These are phyloP conservation scores for Mechanitis mazaeus DNA, from an alignment of 2,888 invertebrate genomes.

Conservation along the genomic window DNA sequence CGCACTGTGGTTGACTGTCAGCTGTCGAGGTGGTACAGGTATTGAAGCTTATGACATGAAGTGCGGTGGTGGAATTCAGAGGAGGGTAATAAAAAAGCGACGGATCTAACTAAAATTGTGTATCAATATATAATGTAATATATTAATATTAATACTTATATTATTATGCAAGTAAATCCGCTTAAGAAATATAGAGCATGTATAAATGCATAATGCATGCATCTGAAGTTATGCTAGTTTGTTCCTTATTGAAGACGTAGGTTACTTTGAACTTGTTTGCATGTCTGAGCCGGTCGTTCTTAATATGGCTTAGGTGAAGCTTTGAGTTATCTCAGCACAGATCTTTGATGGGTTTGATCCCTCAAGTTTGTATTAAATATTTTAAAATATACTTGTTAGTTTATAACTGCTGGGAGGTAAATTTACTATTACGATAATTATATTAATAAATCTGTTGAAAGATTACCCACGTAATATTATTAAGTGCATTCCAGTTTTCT, in stretches of 20 bases:
- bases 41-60: too few species aligned
- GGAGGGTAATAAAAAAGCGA: too few species aligned
- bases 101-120: too few species aligned
- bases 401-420: neutral
- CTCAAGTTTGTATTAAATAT: constrained; percentile 6
- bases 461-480: neutral
- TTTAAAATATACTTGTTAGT: neutral
- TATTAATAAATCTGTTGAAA: neutral
- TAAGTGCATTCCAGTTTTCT: neutral
- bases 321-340: constrained; percentile 23
- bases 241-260: constrained; percentile 39
- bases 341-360: constrained; percentile 17
- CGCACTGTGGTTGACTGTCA: too few species aligned
- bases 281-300: constrained; percentile 43
- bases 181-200: constrained; percentile 21
- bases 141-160: too few species aligned
- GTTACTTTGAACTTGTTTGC: constrained; percentile 39
- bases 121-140: too few species aligned
- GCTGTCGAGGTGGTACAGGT: too few species aligned
- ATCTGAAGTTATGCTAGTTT: neutral
- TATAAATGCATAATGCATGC: constrained; percentile 13
- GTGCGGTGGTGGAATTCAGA: too few species aligned
- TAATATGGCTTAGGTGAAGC: constrained; percentile 43
- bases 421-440: too few species aligned
- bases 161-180: constrained; percentile 17